Evolutionary conservation across 2,113 vertebrate species (phyloP).

Genomic region (Ciconia stormi): DNA sequence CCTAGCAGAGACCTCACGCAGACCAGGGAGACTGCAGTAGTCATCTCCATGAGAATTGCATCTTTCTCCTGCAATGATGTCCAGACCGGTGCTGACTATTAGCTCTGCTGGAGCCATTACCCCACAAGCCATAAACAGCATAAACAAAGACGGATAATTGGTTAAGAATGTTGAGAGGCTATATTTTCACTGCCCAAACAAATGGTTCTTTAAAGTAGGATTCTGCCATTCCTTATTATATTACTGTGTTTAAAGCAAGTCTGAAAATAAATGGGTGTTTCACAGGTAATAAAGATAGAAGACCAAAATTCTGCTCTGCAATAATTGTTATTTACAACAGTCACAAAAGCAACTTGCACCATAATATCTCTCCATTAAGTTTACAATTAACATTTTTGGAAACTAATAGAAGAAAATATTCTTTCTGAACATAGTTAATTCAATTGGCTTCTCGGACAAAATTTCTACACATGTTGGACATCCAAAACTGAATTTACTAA

Average conservation of each 20-base stretch:
- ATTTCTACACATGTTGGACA: not conserved
- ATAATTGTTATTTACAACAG: not conserved
- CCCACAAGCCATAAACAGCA: not conserved
- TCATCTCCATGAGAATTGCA: not conserved
- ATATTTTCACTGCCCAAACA: constrained; percentile 18
- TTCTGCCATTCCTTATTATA: not conserved
- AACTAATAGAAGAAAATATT: not conserved
- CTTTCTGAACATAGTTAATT: not conserved
- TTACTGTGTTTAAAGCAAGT: not conserved
- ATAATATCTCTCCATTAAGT: not conserved
- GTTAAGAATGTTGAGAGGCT: not conserved
- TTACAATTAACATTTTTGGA: not conserved
- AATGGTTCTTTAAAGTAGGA: constrained; percentile 1
- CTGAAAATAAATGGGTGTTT: not conserved
- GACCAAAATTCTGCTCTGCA: not conserved
- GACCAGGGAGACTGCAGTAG: not conserved
- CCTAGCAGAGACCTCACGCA: not conserved
- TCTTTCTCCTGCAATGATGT: not conserved
- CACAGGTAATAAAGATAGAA: not conserved
- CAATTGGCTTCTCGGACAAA: not conserved
- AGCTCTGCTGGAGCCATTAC: not conserved
- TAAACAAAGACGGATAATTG: not conserved
- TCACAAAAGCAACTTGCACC: not conserved
- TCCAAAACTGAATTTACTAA: not conserved
- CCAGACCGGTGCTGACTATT: not conserved